phyloP scores from a whole-genome alignment of 2,888 invertebrate genomes.

The Heterodera filipjevi region DNA sequence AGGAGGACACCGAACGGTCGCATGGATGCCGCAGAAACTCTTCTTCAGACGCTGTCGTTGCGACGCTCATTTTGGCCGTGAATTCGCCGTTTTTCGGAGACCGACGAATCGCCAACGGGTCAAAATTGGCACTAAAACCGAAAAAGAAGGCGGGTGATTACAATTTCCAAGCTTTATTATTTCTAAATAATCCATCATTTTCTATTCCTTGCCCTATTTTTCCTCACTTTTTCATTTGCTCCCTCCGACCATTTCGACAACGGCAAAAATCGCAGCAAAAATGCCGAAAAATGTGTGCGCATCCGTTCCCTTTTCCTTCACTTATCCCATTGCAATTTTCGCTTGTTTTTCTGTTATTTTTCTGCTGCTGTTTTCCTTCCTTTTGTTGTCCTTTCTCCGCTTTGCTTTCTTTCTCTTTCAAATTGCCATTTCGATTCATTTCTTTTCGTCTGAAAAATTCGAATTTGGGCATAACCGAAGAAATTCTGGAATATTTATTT shows the following conservation, averaged over 20 bases:
- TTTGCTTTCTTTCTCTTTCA: not conserved
- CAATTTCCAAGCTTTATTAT: not conserved
- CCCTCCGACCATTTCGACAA: not conserved
- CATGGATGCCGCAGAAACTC: not conserved
- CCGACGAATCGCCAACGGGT: not conserved
- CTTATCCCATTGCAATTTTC: not conserved
- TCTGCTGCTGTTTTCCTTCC: not conserved
- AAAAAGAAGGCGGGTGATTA: not conserved
- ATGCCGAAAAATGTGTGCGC: not conserved
- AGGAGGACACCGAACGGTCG: not conserved
- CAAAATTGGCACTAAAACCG: not conserved
- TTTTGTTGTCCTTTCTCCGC: too few species aligned
- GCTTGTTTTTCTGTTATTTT: not conserved
- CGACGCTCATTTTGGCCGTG: not conserved
- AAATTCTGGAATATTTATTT: too few species aligned
- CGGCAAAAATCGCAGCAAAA: not conserved
- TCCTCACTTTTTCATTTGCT: not conserved
- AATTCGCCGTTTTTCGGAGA: not conserved
- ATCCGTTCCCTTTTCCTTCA: not conserved
- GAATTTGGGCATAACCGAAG: too few species aligned
- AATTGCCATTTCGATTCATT: not conserved
- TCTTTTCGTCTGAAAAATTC: too few species aligned
- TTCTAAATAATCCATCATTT: too few species aligned
- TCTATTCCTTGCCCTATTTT: not conserved
- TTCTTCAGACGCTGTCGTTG: not conserved